phyloP scores from a whole-genome alignment of 1,140 invertebrate species.

The Protaetia brevitarsis region DNA sequence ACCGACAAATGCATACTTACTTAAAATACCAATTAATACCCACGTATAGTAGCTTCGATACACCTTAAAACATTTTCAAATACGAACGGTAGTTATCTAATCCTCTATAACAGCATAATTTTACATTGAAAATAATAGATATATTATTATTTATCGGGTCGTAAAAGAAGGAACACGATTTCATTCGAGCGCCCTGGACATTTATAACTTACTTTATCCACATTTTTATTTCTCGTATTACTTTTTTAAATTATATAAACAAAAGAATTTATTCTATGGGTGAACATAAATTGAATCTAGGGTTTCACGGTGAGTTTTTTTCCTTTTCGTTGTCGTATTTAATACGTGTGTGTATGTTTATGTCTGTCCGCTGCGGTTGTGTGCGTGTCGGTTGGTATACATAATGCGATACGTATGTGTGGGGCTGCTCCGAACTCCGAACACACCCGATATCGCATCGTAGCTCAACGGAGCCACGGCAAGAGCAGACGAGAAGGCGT shows the following conservation, averaged over 20 bases:
- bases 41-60: no score
- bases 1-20: no score
- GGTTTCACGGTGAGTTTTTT: background rate
- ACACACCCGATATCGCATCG: background rate
- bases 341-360: background rate
- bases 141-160: background rate
- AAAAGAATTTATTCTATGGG: conserved; percentile 11
- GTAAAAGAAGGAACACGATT: conserved; percentile 10
- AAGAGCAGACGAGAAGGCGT: conserved; percentile 20
- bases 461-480: background rate
- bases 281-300: conserved; percentile 13
- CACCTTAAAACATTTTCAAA: no score
- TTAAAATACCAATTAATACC: no score
- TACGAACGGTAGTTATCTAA: no score
- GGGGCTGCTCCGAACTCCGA: background rate
- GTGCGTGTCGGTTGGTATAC: background rate
- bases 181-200: background rate
- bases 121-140: background rate
- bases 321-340: background rate
- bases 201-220: conserved; percentile 15
- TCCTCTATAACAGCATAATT: background rate
- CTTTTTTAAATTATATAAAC: conserved; percentile 18
- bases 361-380: background rate
- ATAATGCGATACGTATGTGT: background rate
- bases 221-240: conserved; percentile 10